phyloP scores from a whole-genome alignment of 1,140 invertebrate species.

The Bombus confusus region DNA sequence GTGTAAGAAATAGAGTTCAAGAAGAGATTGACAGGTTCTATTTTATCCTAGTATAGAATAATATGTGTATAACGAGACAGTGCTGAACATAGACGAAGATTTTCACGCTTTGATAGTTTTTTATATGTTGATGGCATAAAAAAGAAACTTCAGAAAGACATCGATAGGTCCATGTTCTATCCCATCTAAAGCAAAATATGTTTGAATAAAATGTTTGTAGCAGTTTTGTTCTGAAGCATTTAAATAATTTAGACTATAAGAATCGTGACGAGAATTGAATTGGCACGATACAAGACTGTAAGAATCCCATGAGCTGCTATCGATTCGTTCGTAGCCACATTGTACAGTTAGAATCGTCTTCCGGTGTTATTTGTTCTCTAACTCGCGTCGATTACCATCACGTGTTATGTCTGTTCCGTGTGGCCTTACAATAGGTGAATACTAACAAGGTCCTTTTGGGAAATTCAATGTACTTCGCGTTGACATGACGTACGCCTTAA shows the following conservation, averaged over 20 bases:
- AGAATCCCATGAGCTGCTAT: neutral
- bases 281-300: neutral
- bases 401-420: neutral
- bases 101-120: no score
- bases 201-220: no score
- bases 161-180: no score
- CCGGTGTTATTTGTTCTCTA: neutral
- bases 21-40: neutral
- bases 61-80: no score
- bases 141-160: no score
- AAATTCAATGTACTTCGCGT: neutral
- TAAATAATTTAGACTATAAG: neutral
- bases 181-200: no score
- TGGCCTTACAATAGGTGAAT: neutral
- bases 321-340: constrained; percentile 9
- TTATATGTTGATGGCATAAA: no score
- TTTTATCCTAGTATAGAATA: neutral
- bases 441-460: neutral
- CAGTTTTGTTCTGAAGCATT: neutral
- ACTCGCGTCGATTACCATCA: neutral
- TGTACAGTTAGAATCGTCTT: constrained; percentile 1
- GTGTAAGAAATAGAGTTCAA: no score
- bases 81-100: no score
- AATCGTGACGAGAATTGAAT: neutral
- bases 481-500: no score